Conservation (phyloP, 2,113 vertebrate genomes). For the Crotalus horridus region DNA sequence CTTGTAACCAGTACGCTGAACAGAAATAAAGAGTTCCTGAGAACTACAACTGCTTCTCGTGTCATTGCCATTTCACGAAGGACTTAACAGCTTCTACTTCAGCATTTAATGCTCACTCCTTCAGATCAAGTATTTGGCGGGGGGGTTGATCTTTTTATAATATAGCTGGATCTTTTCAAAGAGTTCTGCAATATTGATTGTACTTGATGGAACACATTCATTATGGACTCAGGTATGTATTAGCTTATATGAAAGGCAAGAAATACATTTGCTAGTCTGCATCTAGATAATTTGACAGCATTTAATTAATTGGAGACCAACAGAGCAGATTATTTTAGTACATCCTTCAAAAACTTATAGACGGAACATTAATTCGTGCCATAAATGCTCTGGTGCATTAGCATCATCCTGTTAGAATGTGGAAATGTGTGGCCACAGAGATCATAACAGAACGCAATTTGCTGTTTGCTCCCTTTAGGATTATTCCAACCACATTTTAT, state of each 20-base stretch:
- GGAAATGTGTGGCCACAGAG: slow-evolving; percentile 27
- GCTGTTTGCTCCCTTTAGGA: slow-evolving; percentile 35
- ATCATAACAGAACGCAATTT: slow-evolving; percentile 27
- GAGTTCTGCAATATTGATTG: slow-evolving; percentile 62
- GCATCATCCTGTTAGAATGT: fast-evolving
- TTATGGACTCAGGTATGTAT: slow-evolving; percentile 25
- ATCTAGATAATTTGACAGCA: slow-evolving; percentile 30
- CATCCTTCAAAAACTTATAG: slow-evolving; percentile 23
- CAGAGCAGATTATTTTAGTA: slow-evolving; percentile 54
- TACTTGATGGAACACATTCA: slow-evolving; percentile 51
- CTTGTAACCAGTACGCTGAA: no score
- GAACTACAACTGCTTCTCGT: no score
- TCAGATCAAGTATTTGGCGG: slow-evolving; percentile 5
- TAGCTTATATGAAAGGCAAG: slow-evolving; percentile 26
- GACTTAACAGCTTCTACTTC: slow-evolving; percentile 9
- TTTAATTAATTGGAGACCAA: slow-evolving; percentile 64
- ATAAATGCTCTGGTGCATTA: slow-evolving; percentile 45
- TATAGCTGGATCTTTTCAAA: slow-evolving; percentile 53
- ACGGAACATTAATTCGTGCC: slow-evolving; percentile 56
- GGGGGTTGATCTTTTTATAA: slow-evolving; percentile 25
- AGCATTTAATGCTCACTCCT: slow-evolving; percentile 6
- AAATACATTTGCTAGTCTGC: neutral
- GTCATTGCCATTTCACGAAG: no score
- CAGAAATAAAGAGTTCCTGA: no score
- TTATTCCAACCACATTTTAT: slow-evolving; percentile 38